Conservation (phyloP, 2,797 vertebrate species). For the Labeo calbasu region DNA sequence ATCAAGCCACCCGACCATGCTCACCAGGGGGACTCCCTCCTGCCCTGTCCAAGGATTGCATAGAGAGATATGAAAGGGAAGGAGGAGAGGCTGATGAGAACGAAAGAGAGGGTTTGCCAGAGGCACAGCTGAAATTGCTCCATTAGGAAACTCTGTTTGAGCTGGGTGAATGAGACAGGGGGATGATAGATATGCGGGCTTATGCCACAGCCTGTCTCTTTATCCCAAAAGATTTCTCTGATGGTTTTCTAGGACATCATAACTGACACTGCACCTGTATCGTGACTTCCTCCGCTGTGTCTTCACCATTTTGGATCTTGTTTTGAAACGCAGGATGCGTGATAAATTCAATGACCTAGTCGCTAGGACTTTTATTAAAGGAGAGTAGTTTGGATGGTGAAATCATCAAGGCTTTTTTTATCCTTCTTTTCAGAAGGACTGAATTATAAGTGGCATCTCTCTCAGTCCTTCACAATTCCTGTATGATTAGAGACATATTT, state of each 20-base stretch:
- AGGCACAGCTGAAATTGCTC: slow-evolving; percentile 75
- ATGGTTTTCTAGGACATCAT: slow-evolving; percentile 15
- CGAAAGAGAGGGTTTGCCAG: slow-evolving; percentile 68
- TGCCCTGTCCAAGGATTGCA: slow-evolving; percentile 39
- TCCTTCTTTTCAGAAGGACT: neutral
- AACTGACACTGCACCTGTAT: slow-evolving; percentile 1
- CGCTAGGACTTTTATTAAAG: neutral
- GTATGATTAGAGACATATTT: neutral
- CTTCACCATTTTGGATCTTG: slow-evolving; percentile 1
- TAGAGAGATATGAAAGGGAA: slow-evolving; percentile 12
- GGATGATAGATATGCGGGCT: slow-evolving; percentile 39
- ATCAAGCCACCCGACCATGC: slow-evolving; percentile 14
- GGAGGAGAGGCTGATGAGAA: slow-evolving; percentile 28
- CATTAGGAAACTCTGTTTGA: slow-evolving; percentile 72
- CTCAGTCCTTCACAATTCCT: neutral
- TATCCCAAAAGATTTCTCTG: slow-evolving; percentile 21
- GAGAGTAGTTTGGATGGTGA: neutral
- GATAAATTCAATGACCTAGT: neutral
- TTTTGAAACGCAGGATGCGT: neutral
- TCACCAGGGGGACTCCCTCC: slow-evolving; percentile 48
- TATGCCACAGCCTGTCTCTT: slow-evolving; percentile 27
- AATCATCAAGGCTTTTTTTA: slow-evolving; percentile 4
- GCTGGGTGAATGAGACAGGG: slow-evolving; percentile 65
- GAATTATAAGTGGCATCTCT: neutral
- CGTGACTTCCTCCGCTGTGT: neutral